Evolutionary conservation across 2,113 vertebrate genomes (phyloP).

Genomic region (Atherinomorus stipes): DNA sequence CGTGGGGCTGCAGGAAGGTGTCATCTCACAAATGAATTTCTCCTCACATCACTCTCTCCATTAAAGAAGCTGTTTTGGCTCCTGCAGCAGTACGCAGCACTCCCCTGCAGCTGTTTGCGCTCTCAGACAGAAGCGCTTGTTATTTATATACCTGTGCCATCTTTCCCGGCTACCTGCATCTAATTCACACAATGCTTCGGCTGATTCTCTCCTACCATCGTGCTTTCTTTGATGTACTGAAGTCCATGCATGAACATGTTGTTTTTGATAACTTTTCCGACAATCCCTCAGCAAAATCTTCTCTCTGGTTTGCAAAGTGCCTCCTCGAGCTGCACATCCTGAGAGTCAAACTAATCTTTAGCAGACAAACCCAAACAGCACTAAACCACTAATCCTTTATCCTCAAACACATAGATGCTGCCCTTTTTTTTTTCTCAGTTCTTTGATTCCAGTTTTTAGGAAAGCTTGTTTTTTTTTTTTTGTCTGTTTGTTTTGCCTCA

Average conservation of each 20-base stretch:
- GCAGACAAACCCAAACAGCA: background rate
- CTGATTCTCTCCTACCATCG: conserved; percentile 4
- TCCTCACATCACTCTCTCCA: conserved; percentile 73
- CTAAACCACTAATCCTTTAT: background rate
- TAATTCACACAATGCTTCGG: conserved; percentile 10
- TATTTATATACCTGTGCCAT: conserved; percentile 64
- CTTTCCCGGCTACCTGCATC: conserved; percentile 36
- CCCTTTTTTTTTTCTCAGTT: conserved; percentile 2
- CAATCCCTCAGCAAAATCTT: background rate
- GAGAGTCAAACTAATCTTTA: conserved; percentile 3
- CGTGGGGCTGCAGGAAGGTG: conserved; percentile 65
- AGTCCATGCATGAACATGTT: conserved; percentile 12
- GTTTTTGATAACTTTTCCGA: background rate
- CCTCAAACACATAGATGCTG: background rate
- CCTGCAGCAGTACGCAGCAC: conserved; percentile 31
- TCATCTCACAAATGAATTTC: conserved; percentile 80
- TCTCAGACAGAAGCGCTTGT: conserved; percentile 51
- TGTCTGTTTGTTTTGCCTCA: background rate
- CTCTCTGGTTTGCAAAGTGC: background rate
- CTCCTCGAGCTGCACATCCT: background rate
- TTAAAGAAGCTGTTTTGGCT: conserved; percentile 73
- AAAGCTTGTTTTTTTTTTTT: background rate
- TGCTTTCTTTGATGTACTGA: background rate
- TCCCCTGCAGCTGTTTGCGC: conserved; percentile 69
- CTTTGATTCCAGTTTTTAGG: conserved; percentile 19